Base-by-base conservation (phyloP, 35 echinoderm and acorn worm species). In the Eucidaris tribuloides region DNA sequence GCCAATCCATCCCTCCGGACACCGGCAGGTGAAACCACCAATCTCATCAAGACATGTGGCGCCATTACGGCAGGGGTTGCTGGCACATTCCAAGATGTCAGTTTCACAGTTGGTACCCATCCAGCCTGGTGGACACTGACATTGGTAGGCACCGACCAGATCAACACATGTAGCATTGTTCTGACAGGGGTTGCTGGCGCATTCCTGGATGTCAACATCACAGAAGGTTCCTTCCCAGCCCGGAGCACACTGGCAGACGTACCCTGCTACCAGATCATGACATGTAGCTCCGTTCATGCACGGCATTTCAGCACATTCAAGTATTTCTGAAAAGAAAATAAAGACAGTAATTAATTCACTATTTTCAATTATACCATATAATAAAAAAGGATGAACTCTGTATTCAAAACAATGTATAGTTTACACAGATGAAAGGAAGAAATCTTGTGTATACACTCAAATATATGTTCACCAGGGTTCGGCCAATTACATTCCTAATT, bases 251-350 rank as follows among this genome's bases (percentile, higher is more conserved):
- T 42, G 71, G 34, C 77, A 81, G 2, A 41, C 43, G 60, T 76
- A 88, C 5, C 86, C 52, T 1, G 52, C 55, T 4, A 65, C 40
- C 23, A 30, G 23, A 43, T 89, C 86, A 2, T 28, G 28, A 46
- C 96, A 99, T n/a, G 83, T 90, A 9, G 77, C 96, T 22, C 62
- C 96, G 65, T 93, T 93, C 29, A 79, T 87, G 82, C 96, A 99
- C 15, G n/a, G 96, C 2, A 59, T 27, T 27, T 22, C 68, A 74
- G 33, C 38, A 74, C 68, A 74, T 44, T 74, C 68, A 61, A 58
- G 20, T 25, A 81, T 81, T 44, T 74, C 68, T 74, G 36, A 25
- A 74, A 44, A 5, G 15, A 74, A 5, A 71, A 40, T n/a, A 74
- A 74, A 74, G 13, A 74, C 49, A 0, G 13, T 54, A 17, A 0